A percentile compares a stretch with the other conserved stretches of the same genome.
Evolutionary conservation across 2,888 invertebrate genomes (phyloP).

Genomic region (Drosophila falleni): DNA sequence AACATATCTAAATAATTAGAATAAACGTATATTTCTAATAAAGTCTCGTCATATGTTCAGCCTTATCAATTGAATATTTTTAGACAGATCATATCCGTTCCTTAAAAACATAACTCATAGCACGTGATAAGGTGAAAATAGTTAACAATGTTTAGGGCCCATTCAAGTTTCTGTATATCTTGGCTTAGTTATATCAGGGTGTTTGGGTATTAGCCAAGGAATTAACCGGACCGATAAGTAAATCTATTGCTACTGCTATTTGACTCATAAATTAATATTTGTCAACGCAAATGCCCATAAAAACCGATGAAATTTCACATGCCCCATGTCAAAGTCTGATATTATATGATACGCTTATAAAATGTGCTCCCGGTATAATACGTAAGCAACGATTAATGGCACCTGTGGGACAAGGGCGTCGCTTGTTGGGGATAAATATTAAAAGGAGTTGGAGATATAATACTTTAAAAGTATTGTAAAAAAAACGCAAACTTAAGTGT

Average conservation of each 20-base stretch:
- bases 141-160: constrained; percentile 5
- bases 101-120: background rate
- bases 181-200: constrained; percentile 10
- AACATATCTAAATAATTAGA: background rate
- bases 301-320: constrained; percentile 58
- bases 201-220: constrained; percentile 47
- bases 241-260: constrained; percentile 63
- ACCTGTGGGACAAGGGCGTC: constrained; percentile 48
- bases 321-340: constrained; percentile 75
- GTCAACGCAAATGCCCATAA: constrained; percentile 62
- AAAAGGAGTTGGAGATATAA: background rate
- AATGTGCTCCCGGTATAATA: constrained; percentile 56
- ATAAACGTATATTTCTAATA: background rate
- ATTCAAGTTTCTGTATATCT: constrained; percentile 27
- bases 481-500: background rate
- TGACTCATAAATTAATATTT: constrained; percentile 67
- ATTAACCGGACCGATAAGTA: constrained; percentile 63
- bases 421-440: background rate
- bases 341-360: constrained; percentile 74
- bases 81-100: constrained; percentile 6
- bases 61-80: background rate
- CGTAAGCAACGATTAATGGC: constrained; percentile 48
- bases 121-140: constrained; percentile 8
- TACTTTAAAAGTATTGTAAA: background rate
- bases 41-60: background rate